Percentiles rank a stretch among this genome's conserved stretches.
These are phyloP conservation scores for Limnodromus scolopaceus DNA, from an alignment of 2,797 vertebrate genomes.

Conservation along the genomic window DNA sequence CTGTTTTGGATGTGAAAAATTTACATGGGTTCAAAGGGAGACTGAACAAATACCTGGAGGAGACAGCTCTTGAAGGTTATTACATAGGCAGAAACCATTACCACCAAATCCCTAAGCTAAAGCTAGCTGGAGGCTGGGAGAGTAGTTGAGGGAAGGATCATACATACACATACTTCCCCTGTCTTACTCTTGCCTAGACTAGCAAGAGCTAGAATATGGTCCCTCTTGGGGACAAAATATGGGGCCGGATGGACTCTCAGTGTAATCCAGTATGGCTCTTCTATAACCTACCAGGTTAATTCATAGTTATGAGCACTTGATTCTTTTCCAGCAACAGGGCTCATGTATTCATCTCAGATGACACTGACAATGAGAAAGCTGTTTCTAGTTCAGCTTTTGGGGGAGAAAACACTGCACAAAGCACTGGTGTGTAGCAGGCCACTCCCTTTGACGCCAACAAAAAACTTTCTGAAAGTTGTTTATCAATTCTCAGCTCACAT, in stretches of 20 bases:
- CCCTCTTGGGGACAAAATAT: not conserved
- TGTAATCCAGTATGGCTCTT: not conserved
- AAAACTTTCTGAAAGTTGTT: not conserved
- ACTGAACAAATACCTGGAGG: slow-evolving; percentile 24
- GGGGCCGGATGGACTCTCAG: fast-evolving
- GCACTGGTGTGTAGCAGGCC: not conserved
- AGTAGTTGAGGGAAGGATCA: not conserved
- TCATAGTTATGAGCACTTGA: not conserved
- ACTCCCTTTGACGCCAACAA: not conserved
- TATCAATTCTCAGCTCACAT: not conserved
- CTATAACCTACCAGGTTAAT: not conserved
- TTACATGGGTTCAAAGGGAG: slow-evolving; percentile 21
- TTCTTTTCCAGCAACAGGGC: not conserved
- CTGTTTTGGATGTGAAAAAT: not conserved
- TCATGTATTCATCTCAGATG: not conserved
- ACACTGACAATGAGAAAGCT: not conserved
- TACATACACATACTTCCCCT: not conserved
- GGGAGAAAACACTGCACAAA: not conserved
- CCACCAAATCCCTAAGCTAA: not conserved
- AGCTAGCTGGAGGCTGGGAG: not conserved
- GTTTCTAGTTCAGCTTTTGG: not conserved
- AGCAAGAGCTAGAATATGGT: not conserved
- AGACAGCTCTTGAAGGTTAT: not conserved
- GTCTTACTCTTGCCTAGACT: not conserved
- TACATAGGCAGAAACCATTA: not conserved